Percentiles rank a stretch among this genome's conserved stretches.
Evolutionary conservation across 2,888 invertebrate species (phyloP).

Genomic region (Eretmocerus hayati): DNA sequence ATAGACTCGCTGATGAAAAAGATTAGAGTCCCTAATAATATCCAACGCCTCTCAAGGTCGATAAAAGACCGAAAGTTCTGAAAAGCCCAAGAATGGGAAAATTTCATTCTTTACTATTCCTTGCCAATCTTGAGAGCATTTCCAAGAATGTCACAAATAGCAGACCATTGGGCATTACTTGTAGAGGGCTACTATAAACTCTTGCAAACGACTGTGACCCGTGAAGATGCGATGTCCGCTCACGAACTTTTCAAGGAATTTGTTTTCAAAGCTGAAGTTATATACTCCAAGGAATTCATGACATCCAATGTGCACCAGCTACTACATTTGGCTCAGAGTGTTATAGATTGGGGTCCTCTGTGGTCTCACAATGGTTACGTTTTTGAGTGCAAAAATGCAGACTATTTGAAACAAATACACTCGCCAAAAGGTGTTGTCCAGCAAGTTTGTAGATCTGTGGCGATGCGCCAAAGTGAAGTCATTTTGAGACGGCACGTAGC

Average conservation of each 20-base stretch:
- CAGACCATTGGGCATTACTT: constrained; percentile 6
- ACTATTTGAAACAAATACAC: neutral
- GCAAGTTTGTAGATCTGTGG: neutral
- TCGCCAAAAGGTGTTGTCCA: neutral
- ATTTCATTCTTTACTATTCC: constrained; percentile 11
- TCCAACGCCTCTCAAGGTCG: neutral
- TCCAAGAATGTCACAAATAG: neutral
- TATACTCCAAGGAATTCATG: constrained; percentile 6
- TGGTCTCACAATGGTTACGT: neutral
- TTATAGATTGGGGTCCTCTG: constrained; percentile 10
- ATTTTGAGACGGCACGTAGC: no score
- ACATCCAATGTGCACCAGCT: constrained; percentile 11
- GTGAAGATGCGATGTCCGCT: neutral
- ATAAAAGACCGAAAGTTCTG: constrained; percentile 1
- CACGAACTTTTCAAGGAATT: constrained; percentile 2
- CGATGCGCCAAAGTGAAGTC: neutral
- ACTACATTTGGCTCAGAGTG: constrained; percentile 4
- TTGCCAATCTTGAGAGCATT: neutral
- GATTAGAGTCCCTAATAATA: neutral
- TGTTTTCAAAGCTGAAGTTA: neutral
- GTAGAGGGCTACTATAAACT: constrained; percentile 6
- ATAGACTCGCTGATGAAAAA: neutral
- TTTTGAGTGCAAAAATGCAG: neutral
- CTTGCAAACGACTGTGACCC: neutral
- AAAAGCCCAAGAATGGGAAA: constrained; percentile 8